phyloP scores from a whole-genome alignment of 53 echinoderm and acorn worm genomes.

The Holothuria leucospilota region DNA sequence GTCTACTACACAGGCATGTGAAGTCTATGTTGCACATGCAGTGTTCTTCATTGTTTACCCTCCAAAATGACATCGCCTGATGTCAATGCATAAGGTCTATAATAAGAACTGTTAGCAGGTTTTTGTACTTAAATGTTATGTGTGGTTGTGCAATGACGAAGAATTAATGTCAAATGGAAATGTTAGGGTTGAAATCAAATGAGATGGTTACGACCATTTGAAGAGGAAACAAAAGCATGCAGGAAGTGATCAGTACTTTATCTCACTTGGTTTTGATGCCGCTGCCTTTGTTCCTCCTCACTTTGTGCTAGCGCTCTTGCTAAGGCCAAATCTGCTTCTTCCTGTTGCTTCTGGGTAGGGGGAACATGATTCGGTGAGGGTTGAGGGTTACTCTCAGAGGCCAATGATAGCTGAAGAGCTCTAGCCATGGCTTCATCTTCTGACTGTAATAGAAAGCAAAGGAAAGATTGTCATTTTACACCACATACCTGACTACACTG shows the following conservation, averaged over 20 bases:
- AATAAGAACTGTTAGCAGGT: too few species aligned
- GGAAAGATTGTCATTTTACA: background rate
- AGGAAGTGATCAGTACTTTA: constrained; percentile 16
- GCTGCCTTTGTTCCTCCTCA: constrained; percentile 76
- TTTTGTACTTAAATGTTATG: too few species aligned
- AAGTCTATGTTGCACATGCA: too few species aligned
- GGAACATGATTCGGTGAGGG: constrained; percentile 32
- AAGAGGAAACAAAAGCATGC: background rate
- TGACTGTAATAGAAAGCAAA: constrained; percentile 61
- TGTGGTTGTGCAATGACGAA: too few species aligned
- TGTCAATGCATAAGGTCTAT: too few species aligned
- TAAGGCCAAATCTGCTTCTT: constrained; percentile 83
- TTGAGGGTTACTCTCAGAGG: constrained; percentile 1
- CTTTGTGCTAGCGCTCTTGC: constrained; percentile 88
- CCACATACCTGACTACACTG: background rate
- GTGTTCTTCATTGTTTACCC: too few species aligned
- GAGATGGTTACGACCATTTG: background rate
- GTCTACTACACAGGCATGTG: too few species aligned
- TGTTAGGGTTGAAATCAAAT: too few species aligned
- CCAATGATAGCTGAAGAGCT: constrained; percentile 91
- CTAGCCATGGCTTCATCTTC: constrained; percentile 98
- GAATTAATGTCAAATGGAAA: too few species aligned
- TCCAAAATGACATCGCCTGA: too few species aligned
- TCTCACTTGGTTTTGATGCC: constrained; percentile 62
- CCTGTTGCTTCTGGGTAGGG: constrained; percentile 65